Conservation (phyloP, 2,113 vertebrate genomes). For the Gopherus flavomarginatus region DNA sequence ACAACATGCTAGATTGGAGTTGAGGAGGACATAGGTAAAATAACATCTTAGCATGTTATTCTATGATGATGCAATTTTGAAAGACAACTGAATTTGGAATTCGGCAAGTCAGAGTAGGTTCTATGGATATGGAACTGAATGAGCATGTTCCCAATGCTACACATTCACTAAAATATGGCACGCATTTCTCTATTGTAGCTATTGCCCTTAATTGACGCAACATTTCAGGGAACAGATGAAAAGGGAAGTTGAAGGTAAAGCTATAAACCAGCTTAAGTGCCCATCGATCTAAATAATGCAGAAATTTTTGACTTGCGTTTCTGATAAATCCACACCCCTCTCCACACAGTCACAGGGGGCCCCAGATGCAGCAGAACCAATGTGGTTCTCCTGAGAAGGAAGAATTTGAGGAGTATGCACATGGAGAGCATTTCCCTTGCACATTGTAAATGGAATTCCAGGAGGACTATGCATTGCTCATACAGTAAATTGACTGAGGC, state of each 20-base stretch:
- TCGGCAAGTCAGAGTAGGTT: background rate
- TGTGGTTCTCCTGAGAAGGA: background rate
- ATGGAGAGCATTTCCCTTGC: background rate
- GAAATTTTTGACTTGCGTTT: background rate
- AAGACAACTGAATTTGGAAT: background rate
- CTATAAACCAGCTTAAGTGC: background rate
- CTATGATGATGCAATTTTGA: background rate
- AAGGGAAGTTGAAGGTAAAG: background rate
- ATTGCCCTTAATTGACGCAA: background rate
- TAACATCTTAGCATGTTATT: background rate
- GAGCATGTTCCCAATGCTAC: background rate
- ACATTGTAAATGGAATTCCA: background rate
- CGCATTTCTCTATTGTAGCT: background rate
- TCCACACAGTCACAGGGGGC: background rate
- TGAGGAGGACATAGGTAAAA: background rate
- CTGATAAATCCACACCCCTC: background rate
- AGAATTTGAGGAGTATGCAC: background rate
- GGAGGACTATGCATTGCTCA: background rate
- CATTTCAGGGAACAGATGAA: background rate
- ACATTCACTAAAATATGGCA: rapidly evolving
- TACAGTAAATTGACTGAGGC: background rate
- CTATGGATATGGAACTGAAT: background rate
- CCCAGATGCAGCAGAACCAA: background rate
- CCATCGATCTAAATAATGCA: background rate
- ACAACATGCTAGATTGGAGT: background rate